These are phyloP conservation scores for Lepidochitona cinerea DNA, from an alignment of 2,888 invertebrate species.

Conservation along the genomic window DNA sequence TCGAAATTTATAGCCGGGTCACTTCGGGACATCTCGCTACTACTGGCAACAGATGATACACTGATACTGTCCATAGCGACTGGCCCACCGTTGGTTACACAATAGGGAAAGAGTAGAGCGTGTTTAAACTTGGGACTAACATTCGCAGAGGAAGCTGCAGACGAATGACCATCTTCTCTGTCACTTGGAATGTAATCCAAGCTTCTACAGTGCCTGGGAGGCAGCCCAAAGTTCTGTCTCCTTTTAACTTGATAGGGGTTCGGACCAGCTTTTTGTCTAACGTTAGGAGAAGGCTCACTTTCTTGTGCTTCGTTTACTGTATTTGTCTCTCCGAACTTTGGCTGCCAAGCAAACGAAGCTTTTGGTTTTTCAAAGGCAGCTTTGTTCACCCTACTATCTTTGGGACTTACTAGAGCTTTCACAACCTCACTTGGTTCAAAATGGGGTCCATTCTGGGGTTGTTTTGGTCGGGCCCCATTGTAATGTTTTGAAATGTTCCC, in stretches of 20 bases:
- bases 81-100: slow-evolving; percentile 37
- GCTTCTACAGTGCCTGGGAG: slow-evolving; percentile 63
- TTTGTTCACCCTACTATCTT: neutral
- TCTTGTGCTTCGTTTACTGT: neutral
- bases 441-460: neutral
- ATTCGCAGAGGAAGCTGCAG: slow-evolving; percentile 51
- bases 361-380: neutral
- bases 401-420: neutral
- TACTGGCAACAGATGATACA: slow-evolving; percentile 64
- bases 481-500: neutral
- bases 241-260: slow-evolving; percentile 63
- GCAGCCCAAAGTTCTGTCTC: slow-evolving; percentile 50
- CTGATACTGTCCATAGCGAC: slow-evolving; percentile 64
- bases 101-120: slow-evolving; percentile 51
- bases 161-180: slow-evolving; percentile 55
- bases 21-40: slow-evolving; percentile 68
- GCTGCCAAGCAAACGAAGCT: slow-evolving; percentile 18
- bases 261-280: neutral
- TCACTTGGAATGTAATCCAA: slow-evolving; percentile 69
- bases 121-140: slow-evolving; percentile 57
- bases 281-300: neutral
- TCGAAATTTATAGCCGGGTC: slow-evolving; percentile 67
- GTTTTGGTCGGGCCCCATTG: slow-evolving; percentile 1
- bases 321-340: neutral
- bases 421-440: neutral